Conservation (phyloP, 2,797 vertebrate genomes). For the Cephalopachus bancanus region DNA sequence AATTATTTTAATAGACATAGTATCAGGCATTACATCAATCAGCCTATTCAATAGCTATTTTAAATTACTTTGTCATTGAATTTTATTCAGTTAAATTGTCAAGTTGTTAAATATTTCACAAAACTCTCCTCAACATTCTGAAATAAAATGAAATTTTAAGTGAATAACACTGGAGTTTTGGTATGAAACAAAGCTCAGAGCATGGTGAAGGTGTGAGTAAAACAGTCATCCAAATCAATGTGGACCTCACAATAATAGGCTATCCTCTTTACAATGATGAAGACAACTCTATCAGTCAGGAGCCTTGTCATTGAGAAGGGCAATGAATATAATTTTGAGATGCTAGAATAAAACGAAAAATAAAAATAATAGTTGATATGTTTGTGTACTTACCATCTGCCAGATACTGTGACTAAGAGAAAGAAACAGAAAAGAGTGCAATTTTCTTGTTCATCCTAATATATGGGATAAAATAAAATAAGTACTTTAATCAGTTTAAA, state of each 20-base stretch:
- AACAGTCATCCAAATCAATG: background rate
- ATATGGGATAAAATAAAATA: background rate
- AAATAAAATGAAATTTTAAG: conserved; percentile 17
- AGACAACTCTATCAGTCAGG: background rate
- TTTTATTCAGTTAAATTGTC: background rate
- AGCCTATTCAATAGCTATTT: background rate
- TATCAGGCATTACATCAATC: background rate
- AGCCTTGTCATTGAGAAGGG: background rate
- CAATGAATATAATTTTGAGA: background rate
- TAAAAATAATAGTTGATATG: background rate
- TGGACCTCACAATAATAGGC: background rate
- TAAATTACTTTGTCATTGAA: background rate
- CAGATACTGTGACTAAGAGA: background rate
- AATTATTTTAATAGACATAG: conserved; percentile 71
- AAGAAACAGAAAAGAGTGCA: background rate
- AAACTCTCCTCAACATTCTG: background rate
- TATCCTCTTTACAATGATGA: background rate
- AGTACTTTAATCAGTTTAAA: background rate
- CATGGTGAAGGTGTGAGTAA: background rate
- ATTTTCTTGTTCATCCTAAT: background rate
- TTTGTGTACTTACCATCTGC: background rate
- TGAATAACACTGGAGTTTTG: background rate
- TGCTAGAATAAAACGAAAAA: background rate
- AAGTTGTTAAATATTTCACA: background rate
- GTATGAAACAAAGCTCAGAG: background rate